Conservation (phyloP, 1,140 invertebrate species). For the Euschistus heros region DNA sequence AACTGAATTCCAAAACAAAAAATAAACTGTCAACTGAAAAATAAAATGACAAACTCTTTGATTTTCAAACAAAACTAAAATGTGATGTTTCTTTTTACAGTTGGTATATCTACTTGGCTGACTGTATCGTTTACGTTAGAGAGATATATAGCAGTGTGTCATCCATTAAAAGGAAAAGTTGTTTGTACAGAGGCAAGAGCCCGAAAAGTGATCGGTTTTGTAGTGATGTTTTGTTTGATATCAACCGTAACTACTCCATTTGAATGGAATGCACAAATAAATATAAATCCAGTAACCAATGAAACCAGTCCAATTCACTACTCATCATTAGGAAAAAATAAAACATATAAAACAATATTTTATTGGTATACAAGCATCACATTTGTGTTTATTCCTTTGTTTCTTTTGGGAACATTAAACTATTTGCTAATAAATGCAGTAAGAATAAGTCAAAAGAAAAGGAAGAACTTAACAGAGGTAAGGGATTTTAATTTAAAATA, state of each 20-base stretch:
- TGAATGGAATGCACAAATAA: conserved; percentile 40
- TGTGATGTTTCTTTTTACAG: conserved; percentile 34
- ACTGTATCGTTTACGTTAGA: conserved; percentile 69
- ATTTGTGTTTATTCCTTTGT: conserved; percentile 55
- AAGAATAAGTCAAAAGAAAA: conserved; percentile 42
- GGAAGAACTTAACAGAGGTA: conserved; percentile 46
- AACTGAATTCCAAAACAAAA: too few species aligned
- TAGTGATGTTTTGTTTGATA: conserved; percentile 52
- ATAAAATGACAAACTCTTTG: background rate
- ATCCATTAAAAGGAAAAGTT: conserved; percentile 61
- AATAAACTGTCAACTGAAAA: background rate
- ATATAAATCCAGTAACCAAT: conserved; percentile 2
- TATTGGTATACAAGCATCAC: conserved; percentile 53
- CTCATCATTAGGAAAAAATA: conserved; percentile 39
- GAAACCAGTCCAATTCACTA: background rate
- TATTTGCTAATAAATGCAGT: conserved; percentile 56
- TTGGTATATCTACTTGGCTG: conserved; percentile 63
- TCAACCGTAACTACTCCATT: conserved; percentile 52
- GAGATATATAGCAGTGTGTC: conserved; percentile 63
- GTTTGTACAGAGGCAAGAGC: conserved; percentile 52
- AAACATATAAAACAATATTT: conserved; percentile 49
- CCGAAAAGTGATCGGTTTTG: conserved; percentile 46
- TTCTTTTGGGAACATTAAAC: conserved; percentile 59
- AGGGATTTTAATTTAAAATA: conserved; percentile 13
- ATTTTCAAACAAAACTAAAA: background rate